phyloP scores from a whole-genome alignment of 2,797 vertebrate genomes.

The Calcarius lapponicus region DNA sequence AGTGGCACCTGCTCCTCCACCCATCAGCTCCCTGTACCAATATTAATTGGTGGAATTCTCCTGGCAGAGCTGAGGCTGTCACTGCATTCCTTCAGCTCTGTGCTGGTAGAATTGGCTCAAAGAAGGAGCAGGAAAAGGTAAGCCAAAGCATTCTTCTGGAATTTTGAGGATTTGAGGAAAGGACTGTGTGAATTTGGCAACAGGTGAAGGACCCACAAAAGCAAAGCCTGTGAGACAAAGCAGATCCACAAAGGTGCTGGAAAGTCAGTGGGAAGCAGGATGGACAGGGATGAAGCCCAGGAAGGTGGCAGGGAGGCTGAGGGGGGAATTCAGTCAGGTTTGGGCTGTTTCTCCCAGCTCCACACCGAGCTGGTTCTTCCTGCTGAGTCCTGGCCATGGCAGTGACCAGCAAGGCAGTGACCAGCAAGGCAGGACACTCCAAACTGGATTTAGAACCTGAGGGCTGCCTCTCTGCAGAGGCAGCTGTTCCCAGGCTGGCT shows the following conservation, averaged over 20 bases:
- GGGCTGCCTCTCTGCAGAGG: not conserved
- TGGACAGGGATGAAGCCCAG: not conserved
- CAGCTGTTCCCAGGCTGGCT: not conserved
- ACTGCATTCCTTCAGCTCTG: not conserved
- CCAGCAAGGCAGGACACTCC: not conserved
- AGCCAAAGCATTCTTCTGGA: not conserved
- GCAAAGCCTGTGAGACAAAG: not conserved
- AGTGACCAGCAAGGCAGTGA: not conserved
- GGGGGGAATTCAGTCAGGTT: not conserved
- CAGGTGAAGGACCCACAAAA: not conserved
- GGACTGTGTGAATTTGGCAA: not conserved
- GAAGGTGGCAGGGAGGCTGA: not conserved
- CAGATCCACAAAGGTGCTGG: not conserved
- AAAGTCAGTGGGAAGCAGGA: not conserved
- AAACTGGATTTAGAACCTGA: not conserved
- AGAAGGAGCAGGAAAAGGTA: not conserved
- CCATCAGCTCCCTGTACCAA: not conserved
- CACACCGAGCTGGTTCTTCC: not conserved
- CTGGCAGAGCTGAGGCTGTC: not conserved
- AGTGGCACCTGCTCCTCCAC: not conserved
- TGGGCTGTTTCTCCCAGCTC: not conserved
- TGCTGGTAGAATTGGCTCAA: not conserved
- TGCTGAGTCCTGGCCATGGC: not conserved
- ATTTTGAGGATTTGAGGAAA: not conserved
- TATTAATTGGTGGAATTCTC: not conserved